Evolutionary conservation across 2,113 vertebrate genomes (phyloP).

Genomic region (Myotis lucifugus): DNA sequence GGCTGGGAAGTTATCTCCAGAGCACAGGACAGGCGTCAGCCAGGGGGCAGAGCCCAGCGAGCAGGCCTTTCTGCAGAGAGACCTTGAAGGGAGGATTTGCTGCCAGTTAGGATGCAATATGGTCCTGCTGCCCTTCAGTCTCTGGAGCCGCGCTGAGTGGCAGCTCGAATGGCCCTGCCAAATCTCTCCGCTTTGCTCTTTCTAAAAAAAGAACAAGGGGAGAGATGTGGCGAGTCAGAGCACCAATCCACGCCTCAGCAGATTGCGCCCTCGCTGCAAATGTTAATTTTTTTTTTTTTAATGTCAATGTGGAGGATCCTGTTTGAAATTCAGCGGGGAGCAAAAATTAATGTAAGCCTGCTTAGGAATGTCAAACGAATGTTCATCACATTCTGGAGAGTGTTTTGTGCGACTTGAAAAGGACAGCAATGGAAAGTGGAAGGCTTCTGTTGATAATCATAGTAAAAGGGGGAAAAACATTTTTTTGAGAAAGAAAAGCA

Average conservation of each 20-base stretch:
- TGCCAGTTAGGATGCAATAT: constrained; percentile 56
- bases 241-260: constrained; percentile 31
- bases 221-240: constrained; percentile 28
- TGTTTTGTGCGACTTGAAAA: constrained; percentile 4
- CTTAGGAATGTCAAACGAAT: constrained; percentile 65
- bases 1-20: constrained; percentile 47
- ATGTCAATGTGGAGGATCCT: not conserved
- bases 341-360: constrained; percentile 67
- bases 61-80: constrained; percentile 46
- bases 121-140: constrained; percentile 61
- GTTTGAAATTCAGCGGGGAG: constrained; percentile 67
- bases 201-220: constrained; percentile 75
- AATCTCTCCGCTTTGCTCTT: constrained; percentile 73
- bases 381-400: not conserved
- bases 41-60: not conserved
- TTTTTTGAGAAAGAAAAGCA: not conserved
- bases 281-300: constrained; percentile 62
- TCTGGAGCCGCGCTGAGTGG: constrained; percentile 60
- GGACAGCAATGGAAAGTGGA: not conserved
- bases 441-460: not conserved
- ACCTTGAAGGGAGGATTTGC: constrained; percentile 55
- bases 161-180: constrained; percentile 73
- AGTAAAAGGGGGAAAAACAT: not conserved
- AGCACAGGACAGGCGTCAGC: not conserved
- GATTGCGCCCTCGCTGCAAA: not conserved